Percentiles rank a stretch among this genome's conserved stretches.
Evolutionary conservation across 2,113 vertebrate species (phyloP).

Genomic region (Mustelus asterias): DNA sequence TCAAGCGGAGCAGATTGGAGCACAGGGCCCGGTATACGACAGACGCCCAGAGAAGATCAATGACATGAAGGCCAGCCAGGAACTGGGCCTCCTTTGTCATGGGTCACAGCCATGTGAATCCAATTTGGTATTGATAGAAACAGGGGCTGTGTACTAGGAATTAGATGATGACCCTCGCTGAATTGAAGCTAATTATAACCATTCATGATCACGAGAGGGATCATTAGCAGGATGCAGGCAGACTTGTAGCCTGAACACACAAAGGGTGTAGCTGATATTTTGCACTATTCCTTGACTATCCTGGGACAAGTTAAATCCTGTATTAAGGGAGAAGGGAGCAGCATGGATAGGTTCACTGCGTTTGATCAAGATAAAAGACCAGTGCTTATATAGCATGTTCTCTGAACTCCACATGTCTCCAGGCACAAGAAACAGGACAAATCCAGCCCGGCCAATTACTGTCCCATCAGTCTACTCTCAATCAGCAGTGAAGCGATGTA

Average conservation of each 20-base stretch:
- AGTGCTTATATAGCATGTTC: not conserved
- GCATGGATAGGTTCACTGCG: too few species aligned
- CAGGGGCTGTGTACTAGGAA: too few species aligned
- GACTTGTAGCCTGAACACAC: not conserved
- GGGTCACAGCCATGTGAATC: not conserved
- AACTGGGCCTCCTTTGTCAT: not conserved
- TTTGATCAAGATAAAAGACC: not conserved
- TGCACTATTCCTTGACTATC: not conserved
- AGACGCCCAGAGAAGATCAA: not conserved
- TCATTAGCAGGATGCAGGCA: not conserved
- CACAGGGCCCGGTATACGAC: not conserved
- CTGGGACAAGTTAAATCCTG: not conserved
- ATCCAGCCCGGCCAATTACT: too few species aligned
- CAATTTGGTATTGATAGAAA: not conserved
- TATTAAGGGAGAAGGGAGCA: not conserved
- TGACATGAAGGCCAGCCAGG: not conserved
- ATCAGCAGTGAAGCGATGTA: too few species aligned
- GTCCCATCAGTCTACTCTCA: too few species aligned
- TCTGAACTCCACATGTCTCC: too few species aligned
- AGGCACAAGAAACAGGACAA: too few species aligned
- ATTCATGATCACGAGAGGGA: not conserved
- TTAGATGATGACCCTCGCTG: not conserved
- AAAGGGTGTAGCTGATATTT: not conserved
- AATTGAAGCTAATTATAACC: not conserved
- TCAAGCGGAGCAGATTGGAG: not conserved